Conservation (phyloP, 1,140 invertebrate species). For the Zaprionus kolodkinae region DNA sequence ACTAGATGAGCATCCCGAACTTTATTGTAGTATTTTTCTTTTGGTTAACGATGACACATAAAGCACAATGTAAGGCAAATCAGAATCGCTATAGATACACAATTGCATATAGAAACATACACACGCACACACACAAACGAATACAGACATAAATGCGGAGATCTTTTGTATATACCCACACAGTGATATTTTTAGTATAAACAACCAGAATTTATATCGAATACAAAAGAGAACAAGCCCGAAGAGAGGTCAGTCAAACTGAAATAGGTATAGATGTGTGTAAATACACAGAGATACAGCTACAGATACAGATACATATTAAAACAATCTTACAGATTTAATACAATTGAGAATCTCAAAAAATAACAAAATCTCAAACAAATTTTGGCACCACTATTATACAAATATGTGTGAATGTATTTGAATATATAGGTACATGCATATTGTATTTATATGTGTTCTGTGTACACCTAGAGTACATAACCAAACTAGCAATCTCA, state of each 20-base stretch:
- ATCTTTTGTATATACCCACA: conserved; percentile 68
- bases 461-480: conserved; percentile 18
- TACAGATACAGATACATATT: conserved; percentile 23
- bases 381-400: conserved; percentile 41
- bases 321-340: conserved; percentile 43
- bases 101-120: conserved; percentile 11
- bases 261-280: conserved; percentile 7
- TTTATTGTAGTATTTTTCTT: conserved; percentile 23
- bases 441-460: conserved; percentile 10
- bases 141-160: conserved; percentile 14
- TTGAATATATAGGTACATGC: conserved; percentile 7
- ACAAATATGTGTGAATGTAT: conserved; percentile 7
- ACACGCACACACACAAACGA: conserved; percentile 4
- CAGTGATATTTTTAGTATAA: conserved; percentile 84
- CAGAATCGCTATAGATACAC: conserved; percentile 22
- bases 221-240: conserved; percentile 37
- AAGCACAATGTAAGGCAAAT: conserved; percentile 32
- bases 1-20: conserved; percentile 26
- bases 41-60: conserved; percentile 41
- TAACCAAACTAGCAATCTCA: conserved; percentile 20
- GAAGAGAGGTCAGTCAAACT: conserved; percentile 30
- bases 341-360: conserved; percentile 25
- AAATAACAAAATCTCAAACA: conserved; percentile 35
- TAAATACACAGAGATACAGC: conserved; percentile 11
- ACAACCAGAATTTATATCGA: conserved; percentile 72